Conservation (phyloP, 2,113 vertebrate genomes). For the Dromiciops gliroides region DNA sequence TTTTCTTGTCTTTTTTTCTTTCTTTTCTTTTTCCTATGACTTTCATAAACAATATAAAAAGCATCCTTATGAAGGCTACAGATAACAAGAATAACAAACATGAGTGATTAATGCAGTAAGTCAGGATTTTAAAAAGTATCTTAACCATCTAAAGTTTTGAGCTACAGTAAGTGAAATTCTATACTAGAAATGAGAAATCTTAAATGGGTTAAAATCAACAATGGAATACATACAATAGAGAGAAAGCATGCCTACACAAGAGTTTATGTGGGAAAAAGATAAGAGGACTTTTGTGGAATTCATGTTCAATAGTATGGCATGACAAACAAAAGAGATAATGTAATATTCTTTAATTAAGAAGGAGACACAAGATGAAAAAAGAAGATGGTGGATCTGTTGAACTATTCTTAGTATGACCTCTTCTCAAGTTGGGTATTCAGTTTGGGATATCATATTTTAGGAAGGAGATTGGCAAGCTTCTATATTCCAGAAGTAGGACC, state of each 20-base stretch:
- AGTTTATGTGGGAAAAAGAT: neutral
- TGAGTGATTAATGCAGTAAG: neutral
- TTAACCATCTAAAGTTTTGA: neutral
- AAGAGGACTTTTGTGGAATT: neutral
- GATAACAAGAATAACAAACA: neutral
- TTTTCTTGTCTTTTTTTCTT: neutral
- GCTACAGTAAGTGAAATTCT: neutral
- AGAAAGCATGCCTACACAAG: neutral
- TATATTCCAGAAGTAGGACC: no score
- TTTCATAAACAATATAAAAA: neutral
- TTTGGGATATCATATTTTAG: neutral
- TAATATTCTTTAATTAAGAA: neutral
- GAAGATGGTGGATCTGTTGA: neutral
- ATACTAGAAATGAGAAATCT: neutral
- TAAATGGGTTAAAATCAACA: neutral
- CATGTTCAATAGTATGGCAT: neutral
- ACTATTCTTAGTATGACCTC: neutral
- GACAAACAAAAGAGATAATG: neutral
- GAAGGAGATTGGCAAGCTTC: no score
- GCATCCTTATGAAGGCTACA: neutral
- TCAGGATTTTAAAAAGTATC: neutral
- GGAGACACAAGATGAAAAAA: neutral
- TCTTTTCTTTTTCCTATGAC: neutral
- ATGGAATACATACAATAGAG: neutral
- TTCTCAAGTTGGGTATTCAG: neutral